Base-by-base conservation (phyloP, 2,797 vertebrate species). In the Chrysolophus pictus region DNA sequence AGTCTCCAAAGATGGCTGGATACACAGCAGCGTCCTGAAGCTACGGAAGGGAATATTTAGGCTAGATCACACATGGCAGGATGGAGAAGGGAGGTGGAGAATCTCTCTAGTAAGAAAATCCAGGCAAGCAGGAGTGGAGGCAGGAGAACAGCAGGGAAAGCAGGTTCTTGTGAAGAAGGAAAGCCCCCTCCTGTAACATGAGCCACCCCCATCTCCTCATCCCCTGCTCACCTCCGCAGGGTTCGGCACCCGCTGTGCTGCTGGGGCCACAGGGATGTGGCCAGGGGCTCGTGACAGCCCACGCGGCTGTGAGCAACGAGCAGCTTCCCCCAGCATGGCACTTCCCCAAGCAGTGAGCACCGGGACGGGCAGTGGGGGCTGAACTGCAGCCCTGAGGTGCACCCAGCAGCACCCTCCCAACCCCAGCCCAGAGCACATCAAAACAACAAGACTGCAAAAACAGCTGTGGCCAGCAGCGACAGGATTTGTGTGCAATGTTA, bases 11-110 rank as follows among this genome's bases (percentile, higher is more conserved):
- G 95, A 92, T 96, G 89, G 93, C 91, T 97, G 87, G 96, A 94
- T 92, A 95, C 93, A 82, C 76, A 94, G 87, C 94, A 96, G 96
- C 96, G 96, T 96, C 96, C 96, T 96, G 88, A 91, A 97, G 96
- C 97, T 96, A 96, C 64, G 90, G 84, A 94, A 91, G 85, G 84
- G 73, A 95, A 94, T 95, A 96, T 96, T 84, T 96, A 95, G 94
- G 83, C 96, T 96, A 95, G 78, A 88, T 93, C 72, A 91, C 0
- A 0, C 67, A 44, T 68, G 62, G 87, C 91, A 91, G 87, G 41
- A 84, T 80, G 59, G 55, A 78, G 65, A 85, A 72, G 67, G 87
- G 85, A 88, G 89, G 70, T 83, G 92, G 87, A 85, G 67, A 89
- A 6, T 5, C 17, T 47, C 55, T 77, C 67, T 11, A 28, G 37